Percentiles rank a stretch among this genome's conserved stretches.
Evolutionary conservation across 2,113 vertebrate species (phyloP).

Genomic region (Astur gentilis): DNA sequence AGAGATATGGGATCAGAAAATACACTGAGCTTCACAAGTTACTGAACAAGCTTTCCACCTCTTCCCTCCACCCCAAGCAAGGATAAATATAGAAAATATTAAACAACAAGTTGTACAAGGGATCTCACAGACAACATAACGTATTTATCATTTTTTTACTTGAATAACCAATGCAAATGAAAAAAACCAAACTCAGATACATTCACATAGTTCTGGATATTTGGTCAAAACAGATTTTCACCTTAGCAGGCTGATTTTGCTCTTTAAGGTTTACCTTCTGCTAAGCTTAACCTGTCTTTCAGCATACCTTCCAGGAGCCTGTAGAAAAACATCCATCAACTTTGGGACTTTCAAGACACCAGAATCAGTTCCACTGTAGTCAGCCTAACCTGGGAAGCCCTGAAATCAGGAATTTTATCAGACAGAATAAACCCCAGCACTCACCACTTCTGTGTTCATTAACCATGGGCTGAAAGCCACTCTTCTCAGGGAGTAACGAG

Average conservation of each 20-base stretch:
- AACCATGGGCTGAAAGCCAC: not conserved
- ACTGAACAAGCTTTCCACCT: not conserved
- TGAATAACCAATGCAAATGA: not conserved
- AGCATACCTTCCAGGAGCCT: not conserved
- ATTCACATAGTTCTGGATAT: not conserved
- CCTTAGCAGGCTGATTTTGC: not conserved
- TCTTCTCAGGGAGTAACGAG: rapidly evolving
- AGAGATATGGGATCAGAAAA: not conserved
- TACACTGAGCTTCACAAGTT: not conserved
- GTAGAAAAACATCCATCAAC: rapidly evolving
- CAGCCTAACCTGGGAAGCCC: not conserved
- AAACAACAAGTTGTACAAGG: not conserved
- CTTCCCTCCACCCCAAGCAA: not conserved
- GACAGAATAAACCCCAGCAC: not conserved
- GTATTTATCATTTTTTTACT: not conserved
- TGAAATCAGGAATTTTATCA: not conserved
- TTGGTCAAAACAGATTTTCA: not conserved
- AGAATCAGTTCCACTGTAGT: not conserved
- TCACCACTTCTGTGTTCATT: not conserved
- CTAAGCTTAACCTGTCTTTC: not conserved
- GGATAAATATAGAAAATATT: not conserved
- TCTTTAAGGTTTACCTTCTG: not conserved
- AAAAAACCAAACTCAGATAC: not conserved
- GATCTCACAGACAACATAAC: not conserved
- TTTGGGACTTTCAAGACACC: not conserved